These are phyloP conservation scores for Gymnobelideus leadbeateri DNA, from an alignment of 2,113 vertebrate genomes.

Conservation along the genomic window DNA sequence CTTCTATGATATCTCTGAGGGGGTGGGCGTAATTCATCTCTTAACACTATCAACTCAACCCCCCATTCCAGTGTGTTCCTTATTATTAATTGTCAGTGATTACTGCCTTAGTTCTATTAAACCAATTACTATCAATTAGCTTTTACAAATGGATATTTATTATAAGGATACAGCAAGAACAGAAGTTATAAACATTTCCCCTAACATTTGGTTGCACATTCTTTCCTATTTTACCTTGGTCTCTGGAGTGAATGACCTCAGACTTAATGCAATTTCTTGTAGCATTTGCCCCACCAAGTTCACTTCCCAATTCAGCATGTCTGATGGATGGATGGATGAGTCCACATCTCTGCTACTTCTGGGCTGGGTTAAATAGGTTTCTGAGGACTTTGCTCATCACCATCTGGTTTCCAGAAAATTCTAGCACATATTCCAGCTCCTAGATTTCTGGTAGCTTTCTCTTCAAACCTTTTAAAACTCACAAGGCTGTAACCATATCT, in stretches of 20 bases:
- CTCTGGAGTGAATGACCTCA: not conserved
- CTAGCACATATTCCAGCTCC: not conserved
- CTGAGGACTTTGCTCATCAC: not conserved
- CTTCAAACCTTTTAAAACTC: not conserved
- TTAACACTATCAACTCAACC: not conserved
- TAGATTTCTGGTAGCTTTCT: not conserved
- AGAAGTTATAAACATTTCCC: not conserved
- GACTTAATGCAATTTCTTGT: not conserved
- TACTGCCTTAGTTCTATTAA: not conserved
- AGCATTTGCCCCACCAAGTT: not conserved
- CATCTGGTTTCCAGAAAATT: not conserved
- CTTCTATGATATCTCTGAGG: not conserved
- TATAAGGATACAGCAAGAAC: not conserved
- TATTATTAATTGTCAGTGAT: not conserved
- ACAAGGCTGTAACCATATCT: not conserved
- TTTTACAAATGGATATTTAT: not conserved
- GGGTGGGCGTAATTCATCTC: not conserved
- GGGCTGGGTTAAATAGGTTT: not conserved
- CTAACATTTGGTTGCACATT: not conserved
- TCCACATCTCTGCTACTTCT: not conserved
- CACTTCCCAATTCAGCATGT: not conserved
- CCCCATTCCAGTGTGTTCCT: not conserved
- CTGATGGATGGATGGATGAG: not conserved
- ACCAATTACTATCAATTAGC: not conserved
- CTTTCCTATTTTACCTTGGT: not conserved